Percentiles rank a stretch among this genome's conserved stretches.
Evolutionary conservation across 1,140 invertebrate species (phyloP).

Genomic region (Habropoda laboriosa): DNA sequence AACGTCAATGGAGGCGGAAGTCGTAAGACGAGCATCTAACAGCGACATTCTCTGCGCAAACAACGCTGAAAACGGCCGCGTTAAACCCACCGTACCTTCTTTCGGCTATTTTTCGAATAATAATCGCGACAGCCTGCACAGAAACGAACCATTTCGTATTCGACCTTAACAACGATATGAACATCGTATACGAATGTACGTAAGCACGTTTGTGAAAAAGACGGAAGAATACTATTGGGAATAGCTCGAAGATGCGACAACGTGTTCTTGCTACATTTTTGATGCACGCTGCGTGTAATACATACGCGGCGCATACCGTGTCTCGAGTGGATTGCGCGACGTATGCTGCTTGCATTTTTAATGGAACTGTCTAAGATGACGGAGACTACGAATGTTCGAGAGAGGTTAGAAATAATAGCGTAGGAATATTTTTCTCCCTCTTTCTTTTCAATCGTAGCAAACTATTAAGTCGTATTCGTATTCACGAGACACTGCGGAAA

Average conservation of each 20-base stretch:
- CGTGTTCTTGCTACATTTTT: neutral
- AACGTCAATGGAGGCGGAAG: constrained; percentile 29
- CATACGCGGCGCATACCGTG: no score
- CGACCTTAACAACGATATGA: neutral
- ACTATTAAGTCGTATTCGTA: neutral
- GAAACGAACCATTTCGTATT: neutral
- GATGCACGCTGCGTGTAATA: no score
- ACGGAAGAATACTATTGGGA: no score
- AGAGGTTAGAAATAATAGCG: no score
- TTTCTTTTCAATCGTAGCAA: neutral
- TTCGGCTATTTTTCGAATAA: neutral
- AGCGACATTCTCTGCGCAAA: neutral
- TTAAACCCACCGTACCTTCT: neutral
- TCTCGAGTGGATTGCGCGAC: no score
- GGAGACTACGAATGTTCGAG: no score
- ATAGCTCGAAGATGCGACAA: no score
- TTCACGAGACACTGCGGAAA: no score
- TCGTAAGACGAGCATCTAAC: constrained; percentile 2
- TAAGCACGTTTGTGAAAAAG: no score
- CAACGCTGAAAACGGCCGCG: neutral
- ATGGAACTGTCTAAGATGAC: no score
- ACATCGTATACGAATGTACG: no score
- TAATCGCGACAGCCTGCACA: neutral
- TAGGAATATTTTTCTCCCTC: neutral
- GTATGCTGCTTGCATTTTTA: no score